These are phyloP conservation scores for Cochlearius cochlearius DNA, from an alignment of 2,113 vertebrate genomes.

Conservation along the genomic window DNA sequence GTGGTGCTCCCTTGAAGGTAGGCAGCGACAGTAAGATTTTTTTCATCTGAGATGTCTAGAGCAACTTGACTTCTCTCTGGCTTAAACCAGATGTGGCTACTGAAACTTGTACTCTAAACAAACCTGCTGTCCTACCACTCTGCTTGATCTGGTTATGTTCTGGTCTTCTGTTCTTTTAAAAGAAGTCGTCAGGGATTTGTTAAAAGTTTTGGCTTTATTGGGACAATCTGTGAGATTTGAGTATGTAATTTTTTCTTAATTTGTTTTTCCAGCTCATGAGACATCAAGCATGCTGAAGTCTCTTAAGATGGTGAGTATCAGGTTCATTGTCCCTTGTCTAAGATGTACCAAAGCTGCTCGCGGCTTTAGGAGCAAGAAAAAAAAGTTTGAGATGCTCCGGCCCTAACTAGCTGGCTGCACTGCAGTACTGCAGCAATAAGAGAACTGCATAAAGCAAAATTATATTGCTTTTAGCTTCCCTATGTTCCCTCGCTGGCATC, in stretches of 20 bases:
- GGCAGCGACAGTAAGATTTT: neutral
- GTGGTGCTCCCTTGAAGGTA: neutral
- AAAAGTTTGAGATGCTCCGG: neutral
- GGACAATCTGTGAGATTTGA: neutral
- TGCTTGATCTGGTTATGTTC: neutral
- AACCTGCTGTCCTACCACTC: neutral
- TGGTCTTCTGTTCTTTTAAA: neutral
- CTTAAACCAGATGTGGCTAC: neutral
- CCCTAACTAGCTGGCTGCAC: neutral
- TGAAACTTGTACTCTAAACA: neutral
- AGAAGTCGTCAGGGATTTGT: neutral
- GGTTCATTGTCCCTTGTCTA: neutral
- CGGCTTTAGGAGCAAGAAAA: neutral
- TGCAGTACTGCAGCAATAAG: neutral
- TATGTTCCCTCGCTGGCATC: neutral
- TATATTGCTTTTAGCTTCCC: slow-evolving; percentile 1
- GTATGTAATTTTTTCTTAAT: neutral
- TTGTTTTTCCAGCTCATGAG: neutral
- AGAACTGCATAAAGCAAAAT: neutral
- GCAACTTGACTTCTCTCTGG: neutral
- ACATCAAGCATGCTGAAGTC: neutral
- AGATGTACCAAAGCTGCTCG: neutral
- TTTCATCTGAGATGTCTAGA: neutral
- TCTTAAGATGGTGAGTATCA: neutral
- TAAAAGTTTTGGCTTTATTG: neutral